Base-by-base conservation (phyloP, 1,140 invertebrate species). In the Rhagoletis pomonella region DNA sequence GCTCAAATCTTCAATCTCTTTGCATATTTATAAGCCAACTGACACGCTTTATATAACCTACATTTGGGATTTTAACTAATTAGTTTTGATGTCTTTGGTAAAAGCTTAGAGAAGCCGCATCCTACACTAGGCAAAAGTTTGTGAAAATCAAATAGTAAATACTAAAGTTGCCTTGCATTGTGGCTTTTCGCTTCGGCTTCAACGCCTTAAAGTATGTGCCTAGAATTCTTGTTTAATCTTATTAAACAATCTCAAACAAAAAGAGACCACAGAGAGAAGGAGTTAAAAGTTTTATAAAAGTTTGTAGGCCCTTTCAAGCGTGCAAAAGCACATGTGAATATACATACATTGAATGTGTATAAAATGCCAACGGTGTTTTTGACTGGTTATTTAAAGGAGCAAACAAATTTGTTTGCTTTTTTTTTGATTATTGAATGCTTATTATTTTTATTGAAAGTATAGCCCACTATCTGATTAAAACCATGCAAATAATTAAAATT, bases 61-160 rank as follows among this genome's bases (percentile, higher is more conserved):
- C 47, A 55, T 50, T 50, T 50, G n/a, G 17, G 3, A 9, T n/a
- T 58, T 81, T 47, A 81, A 2, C 19, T 81, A 81, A 81, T 81
- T 81, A 81, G 50, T 81, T 58, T 81, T 81, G 73, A 55, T 81
- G 73, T 81, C 6, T 81, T 81, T 81, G 47, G n/a, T 4, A 67
- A 67, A 67, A 29, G 17, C 29, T 67, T 29, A n/a, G n/a, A n/a
- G n/a, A n/a, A n/a, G n/a, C n/a, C n/a, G n/a, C n/a, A n/a, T n/a
- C n/a, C n/a, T n/a, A n/a, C n/a, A n/a, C n/a, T n/a, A 42, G 0
- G 47, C 47, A n/a, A 58, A 81, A 81, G 47, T 58, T 81, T 81
- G 1, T n/a, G 44, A 50, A 19, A 2, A 55, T 58, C 44, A 58
- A 81, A 29, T 29, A 29, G 4, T 19, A 81, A 81, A n/a, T 9